Conservation (phyloP, 2,797 vertebrate species). For the Alosa sapidissima region DNA sequence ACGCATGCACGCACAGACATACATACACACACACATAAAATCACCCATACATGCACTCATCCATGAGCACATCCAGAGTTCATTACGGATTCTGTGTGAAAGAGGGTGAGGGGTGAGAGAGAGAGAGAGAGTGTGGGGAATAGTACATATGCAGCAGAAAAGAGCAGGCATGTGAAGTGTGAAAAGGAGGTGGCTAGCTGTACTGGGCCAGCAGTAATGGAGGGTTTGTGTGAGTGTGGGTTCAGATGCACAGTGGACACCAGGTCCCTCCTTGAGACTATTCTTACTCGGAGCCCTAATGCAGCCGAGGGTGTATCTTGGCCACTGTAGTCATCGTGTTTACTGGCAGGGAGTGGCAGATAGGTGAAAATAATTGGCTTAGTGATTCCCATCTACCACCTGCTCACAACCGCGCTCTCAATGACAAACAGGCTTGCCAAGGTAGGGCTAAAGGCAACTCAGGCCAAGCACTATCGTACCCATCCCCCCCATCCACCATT, state of each 20-base stretch:
- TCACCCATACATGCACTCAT: slow-evolving; percentile 29
- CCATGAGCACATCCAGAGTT: slow-evolving; percentile 24
- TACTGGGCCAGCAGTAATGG: background rate
- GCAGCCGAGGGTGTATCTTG: background rate
- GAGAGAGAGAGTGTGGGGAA: background rate
- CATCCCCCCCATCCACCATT: background rate
- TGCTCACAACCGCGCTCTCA: slow-evolving; percentile 30
- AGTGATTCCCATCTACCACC: slow-evolving; percentile 47
- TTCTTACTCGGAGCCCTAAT: background rate
- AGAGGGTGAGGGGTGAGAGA: background rate
- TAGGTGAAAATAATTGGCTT: slow-evolving; percentile 78
- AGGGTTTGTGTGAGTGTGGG: background rate
- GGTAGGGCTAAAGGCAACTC: background rate
- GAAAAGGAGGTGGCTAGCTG: background rate
- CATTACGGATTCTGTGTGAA: slow-evolving; percentile 15
- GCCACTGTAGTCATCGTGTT: slow-evolving; percentile 57
- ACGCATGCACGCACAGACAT: background rate
- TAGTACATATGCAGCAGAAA: background rate
- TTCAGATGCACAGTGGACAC: background rate
- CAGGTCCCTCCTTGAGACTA: background rate
- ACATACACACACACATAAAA: background rate
- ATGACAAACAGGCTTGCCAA: slow-evolving; percentile 47
- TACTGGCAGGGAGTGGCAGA: slow-evolving; percentile 65
- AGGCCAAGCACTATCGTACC: background rate
- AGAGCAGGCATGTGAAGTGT: background rate